Conservation (phyloP, 2,797 vertebrate genomes). For the Lagodon rhomboides region DNA sequence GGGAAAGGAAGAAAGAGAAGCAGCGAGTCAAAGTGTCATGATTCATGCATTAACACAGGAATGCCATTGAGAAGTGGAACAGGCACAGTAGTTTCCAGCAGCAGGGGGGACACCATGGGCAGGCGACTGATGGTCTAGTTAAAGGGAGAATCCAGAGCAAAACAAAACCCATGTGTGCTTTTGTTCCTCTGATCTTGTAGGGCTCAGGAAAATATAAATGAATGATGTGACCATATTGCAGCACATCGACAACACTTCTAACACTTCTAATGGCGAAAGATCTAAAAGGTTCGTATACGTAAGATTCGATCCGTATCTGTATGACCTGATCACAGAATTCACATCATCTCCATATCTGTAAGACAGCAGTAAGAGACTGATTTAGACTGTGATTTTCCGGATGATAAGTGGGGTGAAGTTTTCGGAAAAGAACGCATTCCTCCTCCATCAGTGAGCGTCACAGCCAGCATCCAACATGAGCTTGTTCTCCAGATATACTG, state of each 20-base stretch:
- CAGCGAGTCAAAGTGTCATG: conserved; percentile 62
- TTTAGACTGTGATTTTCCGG: no score
- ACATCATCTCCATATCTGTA: no score
- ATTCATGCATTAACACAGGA: conserved; percentile 76
- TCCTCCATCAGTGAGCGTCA: no score
- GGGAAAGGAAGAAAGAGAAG: conserved; percentile 52
- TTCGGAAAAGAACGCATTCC: no score
- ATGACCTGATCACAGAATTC: no score
- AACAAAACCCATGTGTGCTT: conserved; percentile 53
- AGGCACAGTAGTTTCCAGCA: conserved; percentile 52
- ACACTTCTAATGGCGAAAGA: background rate
- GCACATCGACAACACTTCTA: background rate
- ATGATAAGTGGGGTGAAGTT: no score
- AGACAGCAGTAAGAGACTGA: no score
- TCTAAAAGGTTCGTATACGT: no score
- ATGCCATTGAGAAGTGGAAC: conserved; percentile 67
- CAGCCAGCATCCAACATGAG: no score
- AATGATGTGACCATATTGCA: background rate
- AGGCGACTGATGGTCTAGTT: conserved; percentile 42
- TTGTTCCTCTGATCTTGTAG: conserved; percentile 12
- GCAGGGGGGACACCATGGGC: conserved; percentile 12
- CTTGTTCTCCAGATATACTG: no score
- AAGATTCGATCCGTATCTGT: no score
- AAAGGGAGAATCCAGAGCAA: conserved; percentile 50
- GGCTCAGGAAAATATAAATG: background rate